Percentiles rank a stretch among this genome's conserved stretches.
phyloP scores from a whole-genome alignment of 2,113 vertebrate genomes.

The Rhea americana region DNA sequence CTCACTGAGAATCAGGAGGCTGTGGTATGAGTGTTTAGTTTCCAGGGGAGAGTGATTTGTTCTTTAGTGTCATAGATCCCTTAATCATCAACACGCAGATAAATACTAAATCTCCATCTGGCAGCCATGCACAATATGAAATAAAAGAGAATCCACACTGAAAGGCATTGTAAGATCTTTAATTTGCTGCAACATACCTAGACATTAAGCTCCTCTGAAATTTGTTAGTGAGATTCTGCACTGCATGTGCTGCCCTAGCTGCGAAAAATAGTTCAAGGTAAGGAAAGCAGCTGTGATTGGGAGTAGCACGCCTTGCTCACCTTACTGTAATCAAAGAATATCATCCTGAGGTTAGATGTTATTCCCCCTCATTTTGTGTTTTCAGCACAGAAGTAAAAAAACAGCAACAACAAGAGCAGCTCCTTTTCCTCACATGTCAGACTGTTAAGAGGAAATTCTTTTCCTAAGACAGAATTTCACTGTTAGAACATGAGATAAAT shows the following conservation, averaged over 20 bases:
- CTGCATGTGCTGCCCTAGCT: neutral
- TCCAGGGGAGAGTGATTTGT: constrained; percentile 30
- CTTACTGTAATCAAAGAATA: neutral
- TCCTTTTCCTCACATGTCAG: neutral
- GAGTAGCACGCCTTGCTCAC: neutral
- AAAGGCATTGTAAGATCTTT: neutral
- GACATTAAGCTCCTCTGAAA: neutral
- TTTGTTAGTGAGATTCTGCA: neutral
- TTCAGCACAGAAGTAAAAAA: neutral
- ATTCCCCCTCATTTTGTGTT: neutral
- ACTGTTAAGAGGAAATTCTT: neutral
- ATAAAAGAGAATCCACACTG: neutral
- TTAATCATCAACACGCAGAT: neutral
- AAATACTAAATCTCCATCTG: neutral
- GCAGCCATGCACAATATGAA: neutral
- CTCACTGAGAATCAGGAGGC: constrained; percentile 17
- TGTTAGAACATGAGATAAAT: neutral
- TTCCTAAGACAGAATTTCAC: neutral
- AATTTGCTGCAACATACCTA: neutral
- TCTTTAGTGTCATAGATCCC: constrained; percentile 6
- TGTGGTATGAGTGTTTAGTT: constrained; percentile 30
- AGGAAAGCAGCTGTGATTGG: neutral
- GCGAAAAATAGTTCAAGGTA: neutral
- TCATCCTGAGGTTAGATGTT: neutral
- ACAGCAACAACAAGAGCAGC: neutral